These are phyloP conservation scores for Trichomalopsis sarcophagae DNA, from an alignment of 1,140 invertebrate species.

Conservation along the genomic window DNA sequence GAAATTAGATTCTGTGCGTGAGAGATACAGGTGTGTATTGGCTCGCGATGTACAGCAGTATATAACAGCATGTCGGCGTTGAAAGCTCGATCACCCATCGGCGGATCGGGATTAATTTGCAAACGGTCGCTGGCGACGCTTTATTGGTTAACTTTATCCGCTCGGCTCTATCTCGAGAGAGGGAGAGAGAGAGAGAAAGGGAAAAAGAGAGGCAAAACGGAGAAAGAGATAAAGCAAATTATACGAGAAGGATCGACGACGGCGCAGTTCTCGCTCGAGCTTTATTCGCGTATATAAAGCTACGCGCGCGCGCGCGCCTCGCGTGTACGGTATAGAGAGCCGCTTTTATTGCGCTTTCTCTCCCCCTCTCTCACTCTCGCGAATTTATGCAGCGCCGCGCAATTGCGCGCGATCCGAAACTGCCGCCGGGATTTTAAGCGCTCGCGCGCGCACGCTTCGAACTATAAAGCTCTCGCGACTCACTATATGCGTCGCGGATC, in stretches of 20 bases:
- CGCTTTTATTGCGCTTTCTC: slow-evolving; percentile 4
- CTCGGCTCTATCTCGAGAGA: background rate
- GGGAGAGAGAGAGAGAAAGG: no score
- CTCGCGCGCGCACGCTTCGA: background rate
- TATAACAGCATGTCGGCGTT: background rate
- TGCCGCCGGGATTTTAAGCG: background rate
- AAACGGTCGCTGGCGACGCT: background rate
- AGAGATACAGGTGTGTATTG: no score
- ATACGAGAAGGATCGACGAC: background rate
- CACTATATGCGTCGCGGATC: background rate
- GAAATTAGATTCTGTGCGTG: no score
- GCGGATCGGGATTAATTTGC: background rate
- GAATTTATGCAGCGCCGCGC: slow-evolving; percentile 22
- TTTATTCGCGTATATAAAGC: background rate
- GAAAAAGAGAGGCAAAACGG: background rate
- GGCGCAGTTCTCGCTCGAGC: background rate
- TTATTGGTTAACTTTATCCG: slow-evolving; percentile 24
- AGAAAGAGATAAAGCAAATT: slow-evolving; percentile 1
- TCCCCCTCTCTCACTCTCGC: background rate
- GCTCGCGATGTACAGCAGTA: no score
- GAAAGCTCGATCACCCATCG: background rate
- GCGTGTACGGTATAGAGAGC: background rate
- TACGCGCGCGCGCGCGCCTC: background rate
- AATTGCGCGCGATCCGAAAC: background rate
- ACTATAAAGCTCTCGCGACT: background rate